These are phyloP conservation scores for Leptopilina boulardi DNA, from an alignment of 1,140 invertebrate species.

Conservation along the genomic window DNA sequence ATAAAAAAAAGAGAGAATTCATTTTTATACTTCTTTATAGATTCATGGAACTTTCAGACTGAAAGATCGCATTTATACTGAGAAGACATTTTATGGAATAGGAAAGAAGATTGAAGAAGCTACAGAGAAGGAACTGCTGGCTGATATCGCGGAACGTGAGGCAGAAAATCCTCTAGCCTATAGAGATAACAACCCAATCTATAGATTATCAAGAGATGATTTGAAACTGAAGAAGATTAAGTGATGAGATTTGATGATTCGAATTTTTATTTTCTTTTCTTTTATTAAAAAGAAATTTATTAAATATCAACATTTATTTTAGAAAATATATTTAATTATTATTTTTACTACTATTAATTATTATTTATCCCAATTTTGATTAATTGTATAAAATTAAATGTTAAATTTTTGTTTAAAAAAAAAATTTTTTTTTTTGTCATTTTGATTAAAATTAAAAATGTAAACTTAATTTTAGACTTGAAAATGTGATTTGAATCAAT, in stretches of 20 bases:
- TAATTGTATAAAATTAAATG: too few species aligned
- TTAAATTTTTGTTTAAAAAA: too few species aligned
- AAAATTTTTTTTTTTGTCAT: too few species aligned
- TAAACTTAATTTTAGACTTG: too few species aligned
- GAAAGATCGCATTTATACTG: constrained; percentile 81
- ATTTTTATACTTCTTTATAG: constrained; percentile 61
- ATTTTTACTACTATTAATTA: too few species aligned
- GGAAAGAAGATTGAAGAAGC: constrained; percentile 76
- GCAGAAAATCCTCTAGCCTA: constrained; percentile 71
- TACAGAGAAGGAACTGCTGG: constrained; percentile 70
- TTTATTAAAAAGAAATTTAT: not conserved
- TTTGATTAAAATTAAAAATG: too few species aligned
- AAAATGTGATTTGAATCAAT: too few species aligned
- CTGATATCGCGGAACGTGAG: constrained; percentile 73
- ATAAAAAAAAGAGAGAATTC: not conserved
- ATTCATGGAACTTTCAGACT: constrained; percentile 82
- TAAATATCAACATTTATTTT: not conserved
- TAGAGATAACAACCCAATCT: constrained; percentile 64
- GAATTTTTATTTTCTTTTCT: not conserved
- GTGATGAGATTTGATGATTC: not conserved
- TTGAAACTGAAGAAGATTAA: constrained; percentile 34
- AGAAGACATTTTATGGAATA: constrained; percentile 81
- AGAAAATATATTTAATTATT: not conserved
- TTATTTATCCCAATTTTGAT: too few species aligned
- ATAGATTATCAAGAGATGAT: constrained; percentile 58